phyloP scores from a whole-genome alignment of 2,888 invertebrate genomes.

The Coelinius sp. region DNA sequence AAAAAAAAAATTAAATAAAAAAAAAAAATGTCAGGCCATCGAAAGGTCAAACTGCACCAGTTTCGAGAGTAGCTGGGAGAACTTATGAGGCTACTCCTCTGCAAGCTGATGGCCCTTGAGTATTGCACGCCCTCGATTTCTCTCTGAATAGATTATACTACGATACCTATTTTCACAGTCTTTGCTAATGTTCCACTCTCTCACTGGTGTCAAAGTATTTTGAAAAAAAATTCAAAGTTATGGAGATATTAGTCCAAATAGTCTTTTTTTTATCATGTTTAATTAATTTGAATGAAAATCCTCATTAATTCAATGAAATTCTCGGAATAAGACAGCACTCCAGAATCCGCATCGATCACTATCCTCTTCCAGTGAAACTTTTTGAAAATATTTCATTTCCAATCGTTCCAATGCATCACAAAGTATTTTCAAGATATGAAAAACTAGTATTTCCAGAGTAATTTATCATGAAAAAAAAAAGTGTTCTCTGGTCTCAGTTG shows the following conservation, averaged over 20 bases:
- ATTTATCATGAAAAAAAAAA: neutral
- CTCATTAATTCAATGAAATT: conserved; percentile 1
- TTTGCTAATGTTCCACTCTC: neutral
- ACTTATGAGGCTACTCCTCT: conserved; percentile 19
- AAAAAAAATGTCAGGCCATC: conserved; percentile 16
- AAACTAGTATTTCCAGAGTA: neutral
- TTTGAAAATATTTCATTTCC: neutral
- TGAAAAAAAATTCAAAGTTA: neutral
- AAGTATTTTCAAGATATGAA: neutral
- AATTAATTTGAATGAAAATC: too few relatives aligned
- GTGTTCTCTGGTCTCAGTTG: neutral
- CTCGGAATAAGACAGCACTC: too few relatives aligned
- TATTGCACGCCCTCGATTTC: conserved; percentile 13
- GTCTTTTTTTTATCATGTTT: too few relatives aligned
- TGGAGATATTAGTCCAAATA: too few relatives aligned
- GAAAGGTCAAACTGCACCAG: conserved; percentile 22
- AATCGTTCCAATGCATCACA: neutral
- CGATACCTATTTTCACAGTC: neutral
- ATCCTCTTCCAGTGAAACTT: neutral
- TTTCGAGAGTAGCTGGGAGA: conserved; percentile 2
- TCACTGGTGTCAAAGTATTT: neutral
- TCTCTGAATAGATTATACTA: neutral
- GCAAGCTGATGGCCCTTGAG: conserved; percentile 9
- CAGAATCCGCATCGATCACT: too few relatives aligned
- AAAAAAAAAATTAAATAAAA: neutral